These are phyloP conservation scores for Lethocerus indicus DNA, from an alignment of 1,140 invertebrate species.

Conservation along the genomic window DNA sequence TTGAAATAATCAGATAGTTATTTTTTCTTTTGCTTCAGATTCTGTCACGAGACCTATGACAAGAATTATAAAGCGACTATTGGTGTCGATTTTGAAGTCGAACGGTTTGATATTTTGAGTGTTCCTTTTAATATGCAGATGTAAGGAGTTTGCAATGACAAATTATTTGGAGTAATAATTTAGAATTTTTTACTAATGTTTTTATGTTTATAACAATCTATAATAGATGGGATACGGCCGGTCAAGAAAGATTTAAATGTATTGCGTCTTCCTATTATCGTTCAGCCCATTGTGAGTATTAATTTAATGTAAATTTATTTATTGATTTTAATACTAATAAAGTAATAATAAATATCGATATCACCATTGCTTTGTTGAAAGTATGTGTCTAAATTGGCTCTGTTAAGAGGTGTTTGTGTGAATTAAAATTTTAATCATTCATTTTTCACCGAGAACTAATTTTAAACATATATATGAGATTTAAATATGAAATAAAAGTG, in stretches of 20 bases:
- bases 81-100: slow-evolving; percentile 80
- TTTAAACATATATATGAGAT: too few species aligned
- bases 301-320: too few species aligned
- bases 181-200: slow-evolving; percentile 10
- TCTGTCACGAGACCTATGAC: slow-evolving; percentile 64
- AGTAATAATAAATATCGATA: too few species aligned
- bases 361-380: too few species aligned
- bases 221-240: slow-evolving; percentile 85
- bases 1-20: slow-evolving; percentile 8
- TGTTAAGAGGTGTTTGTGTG: too few species aligned
- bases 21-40: slow-evolving; percentile 31
- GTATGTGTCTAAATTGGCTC: too few species aligned
- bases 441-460: too few species aligned
- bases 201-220: slow-evolving; percentile 17
- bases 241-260: slow-evolving; percentile 75
- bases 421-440: too few species aligned
- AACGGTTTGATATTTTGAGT: slow-evolving; percentile 59
- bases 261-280: slow-evolving; percentile 78
- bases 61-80: slow-evolving; percentile 74
- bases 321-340: too few species aligned
- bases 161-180: slow-evolving; percentile 4
- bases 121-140: slow-evolving; percentile 70
- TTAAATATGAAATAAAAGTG: too few species aligned
- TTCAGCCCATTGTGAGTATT: too few species aligned
- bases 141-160: slow-evolving; percentile 31